Conservation (phyloP, 2,797 vertebrate genomes). For the Sitta carolinensis region DNA sequence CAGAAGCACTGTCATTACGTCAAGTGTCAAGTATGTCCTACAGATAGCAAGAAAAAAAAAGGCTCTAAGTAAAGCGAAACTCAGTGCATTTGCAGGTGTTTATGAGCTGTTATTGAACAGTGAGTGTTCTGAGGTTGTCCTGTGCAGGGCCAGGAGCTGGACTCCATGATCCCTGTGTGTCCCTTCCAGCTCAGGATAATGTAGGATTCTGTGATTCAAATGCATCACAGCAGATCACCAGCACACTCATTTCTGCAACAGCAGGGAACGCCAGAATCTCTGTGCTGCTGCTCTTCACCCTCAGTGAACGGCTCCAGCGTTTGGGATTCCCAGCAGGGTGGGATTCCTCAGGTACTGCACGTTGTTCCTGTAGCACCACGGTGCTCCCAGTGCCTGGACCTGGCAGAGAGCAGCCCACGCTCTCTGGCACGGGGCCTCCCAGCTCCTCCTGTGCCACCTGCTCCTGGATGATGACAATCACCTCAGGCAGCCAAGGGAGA, state of each 20-base stretch:
- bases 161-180: neutral
- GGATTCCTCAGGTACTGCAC: neutral
- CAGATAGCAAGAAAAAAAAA: neutral
- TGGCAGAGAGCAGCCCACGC: accelerated
- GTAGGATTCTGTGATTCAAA: neutral
- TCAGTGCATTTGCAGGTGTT: neutral
- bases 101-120: neutral
- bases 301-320: neutral
- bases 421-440: neutral
- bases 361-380: accelerated
- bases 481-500: neutral
- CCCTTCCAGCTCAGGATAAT: neutral
- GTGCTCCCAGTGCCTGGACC: neutral
- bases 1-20: neutral
- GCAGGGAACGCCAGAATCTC: neutral
- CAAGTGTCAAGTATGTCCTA: neutral
- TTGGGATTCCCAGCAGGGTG: neutral
- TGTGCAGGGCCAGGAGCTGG: neutral
- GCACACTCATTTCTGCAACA: neutral
- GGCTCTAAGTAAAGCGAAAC: neutral
- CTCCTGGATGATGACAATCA: neutral
- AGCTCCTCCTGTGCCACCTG: neutral
- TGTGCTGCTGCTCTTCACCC: neutral
- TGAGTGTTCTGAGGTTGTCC: neutral
- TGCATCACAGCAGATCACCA: neutral